Evolutionary conservation across 1,140 invertebrate species (phyloP).

Genomic region (Heliothis subflexa): DNA sequence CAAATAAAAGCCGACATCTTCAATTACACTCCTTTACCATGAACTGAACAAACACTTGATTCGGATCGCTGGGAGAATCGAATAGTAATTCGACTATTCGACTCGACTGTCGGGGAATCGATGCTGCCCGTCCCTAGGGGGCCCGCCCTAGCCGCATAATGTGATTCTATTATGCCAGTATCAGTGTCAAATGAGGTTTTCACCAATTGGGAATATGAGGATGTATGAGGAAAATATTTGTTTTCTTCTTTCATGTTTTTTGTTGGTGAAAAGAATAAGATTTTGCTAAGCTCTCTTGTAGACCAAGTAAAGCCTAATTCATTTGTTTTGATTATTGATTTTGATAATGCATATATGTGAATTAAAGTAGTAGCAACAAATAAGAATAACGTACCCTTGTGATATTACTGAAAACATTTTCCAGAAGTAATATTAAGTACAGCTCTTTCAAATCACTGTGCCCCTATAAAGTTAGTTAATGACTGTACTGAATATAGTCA

Average conservation of each 20-base stretch:
- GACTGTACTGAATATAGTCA: too few relatives aligned
- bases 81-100: conserved; percentile 50
- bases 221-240: not conserved
- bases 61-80: conserved; percentile 47
- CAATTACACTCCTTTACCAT: conserved; percentile 60
- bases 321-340: too few relatives aligned
- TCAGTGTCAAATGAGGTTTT: conserved; percentile 41
- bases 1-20: conserved; percentile 57
- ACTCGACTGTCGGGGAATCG: conserved; percentile 49
- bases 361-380: too few relatives aligned
- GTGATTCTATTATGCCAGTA: conserved; percentile 49
- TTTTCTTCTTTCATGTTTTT: not conserved
- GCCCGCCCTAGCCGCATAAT: conserved; percentile 47
- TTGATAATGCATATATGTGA: too few relatives aligned
- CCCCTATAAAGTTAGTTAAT: too few relatives aligned
- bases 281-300: not conserved
- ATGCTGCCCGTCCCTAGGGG: conserved; percentile 47
- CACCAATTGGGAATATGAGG: conserved; percentile 30
- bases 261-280: not conserved
- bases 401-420: too few relatives aligned
- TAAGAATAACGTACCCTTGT: too few relatives aligned
- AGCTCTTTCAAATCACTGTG: too few relatives aligned
- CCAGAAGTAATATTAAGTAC: too few relatives aligned
- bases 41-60: conserved; percentile 57
- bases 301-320: too few relatives aligned